A percentile compares a stretch with the other conserved stretches of the same genome.
These are phyloP conservation scores for Pempheris klunzingeri DNA, from an alignment of 2,797 vertebrate genomes.

Conservation along the genomic window DNA sequence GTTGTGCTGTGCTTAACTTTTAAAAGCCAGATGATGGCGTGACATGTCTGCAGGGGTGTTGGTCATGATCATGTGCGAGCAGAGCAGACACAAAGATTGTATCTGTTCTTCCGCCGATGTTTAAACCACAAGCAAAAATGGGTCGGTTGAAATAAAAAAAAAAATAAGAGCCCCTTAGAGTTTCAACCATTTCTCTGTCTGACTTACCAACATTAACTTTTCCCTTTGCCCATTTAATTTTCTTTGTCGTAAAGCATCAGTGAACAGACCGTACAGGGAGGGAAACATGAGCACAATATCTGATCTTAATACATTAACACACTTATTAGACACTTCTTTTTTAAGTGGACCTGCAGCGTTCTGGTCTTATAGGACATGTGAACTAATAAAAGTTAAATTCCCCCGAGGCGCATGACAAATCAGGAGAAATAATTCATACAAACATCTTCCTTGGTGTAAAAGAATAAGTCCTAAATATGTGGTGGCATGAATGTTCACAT, in stretches of 20 bases:
- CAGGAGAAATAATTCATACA: not conserved
- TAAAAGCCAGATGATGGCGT: not conserved
- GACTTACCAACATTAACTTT: not conserved
- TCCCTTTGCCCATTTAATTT: not conserved
- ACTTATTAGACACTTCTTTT: not conserved
- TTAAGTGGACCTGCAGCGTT: not conserved
- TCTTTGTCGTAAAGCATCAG: not conserved
- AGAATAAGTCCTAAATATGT: not conserved
- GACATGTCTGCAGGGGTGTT: not conserved
- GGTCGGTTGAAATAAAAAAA: too few relatives aligned
- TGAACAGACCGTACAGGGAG: not conserved
- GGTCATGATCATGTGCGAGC: not conserved
- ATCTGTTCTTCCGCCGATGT: not conserved
- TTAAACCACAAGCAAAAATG: not conserved
- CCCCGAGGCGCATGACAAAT: not conserved
- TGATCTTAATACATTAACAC: not conserved
- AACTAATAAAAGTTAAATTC: not conserved
- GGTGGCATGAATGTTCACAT: conserved; percentile 14
- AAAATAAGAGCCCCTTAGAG: not conserved
- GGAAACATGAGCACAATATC: not conserved
- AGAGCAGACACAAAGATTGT: not conserved
- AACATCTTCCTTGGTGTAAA: not conserved
- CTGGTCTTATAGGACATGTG: not conserved
- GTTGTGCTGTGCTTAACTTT: not conserved
- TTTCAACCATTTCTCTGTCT: not conserved